Evolutionary conservation across 2,888 invertebrate species (phyloP), one percentile per base, ranked within the genome.

Genomic region (Trilocha varians): DNA sequence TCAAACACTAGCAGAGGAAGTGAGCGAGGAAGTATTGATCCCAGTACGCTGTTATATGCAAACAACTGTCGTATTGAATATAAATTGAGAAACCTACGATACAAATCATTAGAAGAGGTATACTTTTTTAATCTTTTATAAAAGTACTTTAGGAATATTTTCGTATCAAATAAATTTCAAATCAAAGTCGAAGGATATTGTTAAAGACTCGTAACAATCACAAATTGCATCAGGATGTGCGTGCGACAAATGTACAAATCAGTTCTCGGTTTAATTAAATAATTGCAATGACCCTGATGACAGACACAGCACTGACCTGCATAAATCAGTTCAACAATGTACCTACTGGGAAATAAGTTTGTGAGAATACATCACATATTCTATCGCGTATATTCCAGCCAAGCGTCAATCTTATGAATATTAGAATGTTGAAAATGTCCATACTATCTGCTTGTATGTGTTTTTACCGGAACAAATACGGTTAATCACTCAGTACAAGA

Each of bases 1-100:
- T 48, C 44, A 46, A 49, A 49, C 55, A 38, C 48, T 52, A 53
- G 49, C 55, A 60, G 54, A 65, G 70, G 66, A 66, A 61, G 62
- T 62, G 46, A 45, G 25, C 52, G 45, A 49, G 50, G 50, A 57
- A 58, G 52, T 50, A 45, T 46, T 41, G 44, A 47, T 48, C 45
- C 48, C 49, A 50, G 41, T 44, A 43, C 42, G 45, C 44, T 53
- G 52, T 44, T 50, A 43, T 49, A 53, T 54, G 50, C 53, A 47
- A 52, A 54, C 50, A 41, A 46, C 46, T 43, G 45, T 46, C 40
- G 32, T 39, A 42, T 42, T 42, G 38, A 13, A 5, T 5, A 34
- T 41, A 15, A 32, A 11, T 37, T 38, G 32, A 16, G 16, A 38
- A 33, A n/a, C n/a, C n/a, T n/a, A n/a, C n/a, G n/a, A n/a, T n/a